Conservation (phyloP, 2,113 vertebrate species). For the Megaptera novaeangliae region DNA sequence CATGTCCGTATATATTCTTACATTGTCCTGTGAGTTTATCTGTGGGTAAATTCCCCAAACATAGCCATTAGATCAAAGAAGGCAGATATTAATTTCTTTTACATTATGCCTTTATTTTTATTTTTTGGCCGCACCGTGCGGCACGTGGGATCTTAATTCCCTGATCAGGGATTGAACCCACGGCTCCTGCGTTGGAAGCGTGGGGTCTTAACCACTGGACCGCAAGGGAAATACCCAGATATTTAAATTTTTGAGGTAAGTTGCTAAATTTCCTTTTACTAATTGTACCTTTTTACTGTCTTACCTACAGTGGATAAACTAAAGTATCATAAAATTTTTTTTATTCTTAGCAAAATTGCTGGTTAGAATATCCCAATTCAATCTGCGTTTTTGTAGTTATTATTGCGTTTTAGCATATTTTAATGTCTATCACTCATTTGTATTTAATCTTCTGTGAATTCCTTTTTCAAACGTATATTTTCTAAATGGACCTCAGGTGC, state of each 20-base stretch:
- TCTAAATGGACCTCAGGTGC: neutral
- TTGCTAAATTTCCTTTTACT: neutral
- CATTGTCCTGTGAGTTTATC: neutral
- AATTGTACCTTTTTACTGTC: too few species aligned
- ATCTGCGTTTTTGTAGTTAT: neutral
- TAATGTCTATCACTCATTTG: neutral
- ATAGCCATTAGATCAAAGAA: neutral
- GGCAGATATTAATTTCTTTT: neutral
- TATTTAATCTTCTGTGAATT: neutral
- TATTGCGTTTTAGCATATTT: neutral
- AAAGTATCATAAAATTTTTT: neutral
- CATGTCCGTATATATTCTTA: accelerated
- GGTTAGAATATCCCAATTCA: neutral
- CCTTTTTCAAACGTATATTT: accelerated
- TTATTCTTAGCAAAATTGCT: neutral
- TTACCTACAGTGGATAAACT: too few species aligned
- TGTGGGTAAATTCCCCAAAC: neutral
- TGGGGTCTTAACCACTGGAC: too few species aligned
- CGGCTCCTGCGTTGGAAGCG: too few species aligned
- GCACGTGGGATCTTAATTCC: too few species aligned
- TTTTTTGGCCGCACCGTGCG: too few species aligned
- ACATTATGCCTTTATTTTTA: neutral
- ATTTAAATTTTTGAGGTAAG: neutral
- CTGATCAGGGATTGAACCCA: too few species aligned
- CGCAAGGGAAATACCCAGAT: too few species aligned